These are phyloP conservation scores for Furcula furcula DNA, from an alignment of 2,888 invertebrate genomes.

Conservation along the genomic window DNA sequence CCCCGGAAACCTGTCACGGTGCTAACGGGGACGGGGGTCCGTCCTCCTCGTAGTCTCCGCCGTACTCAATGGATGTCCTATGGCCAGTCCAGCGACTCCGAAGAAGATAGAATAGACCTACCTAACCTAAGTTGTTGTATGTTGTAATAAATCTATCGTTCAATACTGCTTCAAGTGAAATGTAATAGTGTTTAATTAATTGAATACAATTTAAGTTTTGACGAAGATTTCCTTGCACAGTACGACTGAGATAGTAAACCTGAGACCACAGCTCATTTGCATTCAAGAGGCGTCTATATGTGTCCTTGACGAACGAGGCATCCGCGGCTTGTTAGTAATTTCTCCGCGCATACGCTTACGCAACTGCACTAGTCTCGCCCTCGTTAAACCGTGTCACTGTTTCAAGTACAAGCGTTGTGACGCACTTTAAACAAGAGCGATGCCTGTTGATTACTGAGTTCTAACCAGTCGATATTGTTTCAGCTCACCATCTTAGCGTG, in stretches of 20 bases:
- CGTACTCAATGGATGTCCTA: too few species aligned
- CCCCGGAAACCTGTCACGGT: too few species aligned
- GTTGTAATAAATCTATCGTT: too few species aligned
- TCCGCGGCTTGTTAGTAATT: conserved; percentile 67
- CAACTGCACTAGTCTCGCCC: conserved; percentile 62
- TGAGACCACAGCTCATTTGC: conserved; percentile 38
- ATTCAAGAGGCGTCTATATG: conserved; percentile 45
- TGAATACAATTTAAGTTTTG: not conserved
- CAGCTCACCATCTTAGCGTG: conserved; percentile 71
- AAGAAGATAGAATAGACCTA: too few species aligned
- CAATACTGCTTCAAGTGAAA: too few species aligned
- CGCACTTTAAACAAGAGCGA: conserved; percentile 29
- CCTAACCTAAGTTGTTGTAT: too few species aligned
- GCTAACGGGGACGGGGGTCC: too few species aligned
- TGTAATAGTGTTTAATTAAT: too few species aligned
- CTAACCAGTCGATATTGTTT: conserved; percentile 28
- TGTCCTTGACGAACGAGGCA: conserved; percentile 60
- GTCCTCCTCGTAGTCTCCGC: too few species aligned
- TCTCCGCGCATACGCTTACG: conserved; percentile 64
- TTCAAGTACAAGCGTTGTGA: conserved; percentile 66
- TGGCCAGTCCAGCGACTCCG: too few species aligned
- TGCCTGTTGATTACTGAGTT: conserved; percentile 17
- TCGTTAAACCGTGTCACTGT: conserved; percentile 71
- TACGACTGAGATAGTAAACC: conserved; percentile 1
- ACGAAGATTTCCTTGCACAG: not conserved